Conservation (phyloP, 2,797 vertebrate species). For the Leptatherina wallacei region DNA sequence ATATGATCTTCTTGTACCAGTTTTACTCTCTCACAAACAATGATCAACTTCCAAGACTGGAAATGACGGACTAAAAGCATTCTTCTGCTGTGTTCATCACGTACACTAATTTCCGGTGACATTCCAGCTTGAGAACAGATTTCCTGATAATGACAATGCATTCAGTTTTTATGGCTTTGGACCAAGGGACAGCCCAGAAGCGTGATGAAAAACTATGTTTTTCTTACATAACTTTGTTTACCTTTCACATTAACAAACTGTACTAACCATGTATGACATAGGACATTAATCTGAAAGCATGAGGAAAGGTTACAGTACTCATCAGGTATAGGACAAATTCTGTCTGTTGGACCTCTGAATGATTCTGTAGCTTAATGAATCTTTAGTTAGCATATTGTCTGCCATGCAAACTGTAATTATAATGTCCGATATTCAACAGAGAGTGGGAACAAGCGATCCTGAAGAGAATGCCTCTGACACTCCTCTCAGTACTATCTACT, state of each 20-base stretch:
- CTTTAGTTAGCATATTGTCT: constrained; percentile 37
- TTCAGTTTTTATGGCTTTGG: constrained; percentile 30
- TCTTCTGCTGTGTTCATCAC: constrained; percentile 47
- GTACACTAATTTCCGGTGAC: constrained; percentile 68
- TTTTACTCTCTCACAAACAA: not conserved
- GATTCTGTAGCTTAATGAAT: constrained; percentile 31
- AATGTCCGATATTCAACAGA: constrained; percentile 28
- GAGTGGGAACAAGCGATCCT: constrained; percentile 8
- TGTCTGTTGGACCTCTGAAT: constrained; percentile 25
- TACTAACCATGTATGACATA: not conserved
- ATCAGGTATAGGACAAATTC: constrained; percentile 23
- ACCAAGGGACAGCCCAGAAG: constrained; percentile 9
- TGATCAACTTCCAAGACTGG: constrained; percentile 24
- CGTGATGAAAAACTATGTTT: constrained; percentile 10
- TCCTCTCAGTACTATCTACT: constrained; percentile 51
- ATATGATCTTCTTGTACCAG: not conserved
- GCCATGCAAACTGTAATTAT: constrained; percentile 31
- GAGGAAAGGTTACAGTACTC: not conserved
- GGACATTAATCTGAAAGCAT: constrained; percentile 1
- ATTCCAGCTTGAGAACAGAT: constrained; percentile 70
- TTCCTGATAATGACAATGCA: constrained; percentile 77
- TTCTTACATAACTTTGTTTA: constrained; percentile 36
- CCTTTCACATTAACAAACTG: not conserved
- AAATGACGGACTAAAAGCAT: constrained; percentile 29
- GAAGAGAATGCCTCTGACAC: constrained; percentile 27